Evolutionary conservation across 2,797 vertebrate genomes (phyloP), one percentile per base, ranked within the genome.

Genomic region (Rousettus madagascariensis): DNA sequence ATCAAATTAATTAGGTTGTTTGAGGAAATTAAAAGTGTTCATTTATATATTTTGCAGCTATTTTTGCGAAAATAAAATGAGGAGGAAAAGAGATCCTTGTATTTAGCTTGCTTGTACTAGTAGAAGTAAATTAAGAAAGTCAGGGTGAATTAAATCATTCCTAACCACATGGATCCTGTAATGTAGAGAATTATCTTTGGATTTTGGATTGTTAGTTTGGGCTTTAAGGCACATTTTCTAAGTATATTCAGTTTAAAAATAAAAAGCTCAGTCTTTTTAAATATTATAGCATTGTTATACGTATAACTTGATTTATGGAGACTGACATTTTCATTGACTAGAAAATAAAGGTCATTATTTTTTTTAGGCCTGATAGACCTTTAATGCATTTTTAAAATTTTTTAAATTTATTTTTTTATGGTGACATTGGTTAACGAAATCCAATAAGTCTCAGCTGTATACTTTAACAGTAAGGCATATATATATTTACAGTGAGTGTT

Each of bases 41-140:
- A 51, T 71, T n/a, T 30, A 13, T 85, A 26, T 92, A 11, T 87
- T 88, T 87, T 78, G 12, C 24, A 74, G 63, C 87, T 92, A 59
- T 68, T 96, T 92, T 96, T 65, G 30, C 43, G 78, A 26, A 75
- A 84, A 72, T 63, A 89, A 95, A 89, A 66, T 15, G n/a, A 9
- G 46, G 24, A 88, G 57, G 43, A 51, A 38, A 59, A 93, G n/a
- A 20, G 59, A 85, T 90, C 28, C 68, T 86, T 94, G 77, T 77
- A 61, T 86, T 84, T 16, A 91, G 36, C 17, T 95, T 79, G 16
- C 17, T 95, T 79, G 16, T 85, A 38, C 22, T 77, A 0, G 69
- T 94, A 84, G 61, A 95, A 96, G 66, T 92, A 89, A 97, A 82
- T n/a, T 30, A 61, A 66, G 36, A 93, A 88, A 84, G 22, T 77